A percentile compares a stretch with the other conserved stretches of the same genome.
These are phyloP conservation scores for Bursaphelenchus okinawaensis DNA, from an alignment of 2,888 invertebrate genomes.

Conservation along the genomic window DNA sequence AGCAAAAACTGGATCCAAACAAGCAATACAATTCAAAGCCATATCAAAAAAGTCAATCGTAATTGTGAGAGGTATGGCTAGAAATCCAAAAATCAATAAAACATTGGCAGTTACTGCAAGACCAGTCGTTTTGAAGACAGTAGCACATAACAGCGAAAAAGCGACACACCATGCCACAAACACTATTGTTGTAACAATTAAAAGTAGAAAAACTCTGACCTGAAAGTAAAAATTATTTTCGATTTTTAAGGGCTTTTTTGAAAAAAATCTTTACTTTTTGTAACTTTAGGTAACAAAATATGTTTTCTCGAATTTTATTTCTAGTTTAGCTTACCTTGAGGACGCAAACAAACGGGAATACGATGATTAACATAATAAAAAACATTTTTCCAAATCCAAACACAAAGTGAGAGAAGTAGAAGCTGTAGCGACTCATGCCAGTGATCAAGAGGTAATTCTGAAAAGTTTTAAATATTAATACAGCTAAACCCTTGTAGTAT, in stretches of 20 bases:
- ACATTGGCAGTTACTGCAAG: background rate
- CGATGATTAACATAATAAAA: constrained; percentile 29
- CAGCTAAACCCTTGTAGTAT: no score
- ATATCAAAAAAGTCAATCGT: no score
- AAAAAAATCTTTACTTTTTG: background rate
- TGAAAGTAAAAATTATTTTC: no score
- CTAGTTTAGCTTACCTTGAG: background rate
- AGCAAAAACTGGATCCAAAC: no score
- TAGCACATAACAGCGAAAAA: background rate
- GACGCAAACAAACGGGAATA: background rate
- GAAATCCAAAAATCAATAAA: background rate
- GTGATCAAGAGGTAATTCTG: constrained; percentile 40
- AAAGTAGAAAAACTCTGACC: no score
- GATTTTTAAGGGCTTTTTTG: background rate
- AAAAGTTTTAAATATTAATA: no score
- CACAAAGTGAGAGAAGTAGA: constrained; percentile 39
- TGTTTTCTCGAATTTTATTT: no score
- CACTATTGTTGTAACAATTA: no score
- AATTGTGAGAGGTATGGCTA: no score
- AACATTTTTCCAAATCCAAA: constrained; percentile 35
- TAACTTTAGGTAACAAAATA: no score
- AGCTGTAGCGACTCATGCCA: constrained; percentile 40
- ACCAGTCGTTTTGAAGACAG: background rate
- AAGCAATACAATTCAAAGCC: no score
- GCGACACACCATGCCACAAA: background rate